Base-by-base conservation (phyloP, 2,797 vertebrate genomes). In the Ctenosaura bakeri region DNA sequence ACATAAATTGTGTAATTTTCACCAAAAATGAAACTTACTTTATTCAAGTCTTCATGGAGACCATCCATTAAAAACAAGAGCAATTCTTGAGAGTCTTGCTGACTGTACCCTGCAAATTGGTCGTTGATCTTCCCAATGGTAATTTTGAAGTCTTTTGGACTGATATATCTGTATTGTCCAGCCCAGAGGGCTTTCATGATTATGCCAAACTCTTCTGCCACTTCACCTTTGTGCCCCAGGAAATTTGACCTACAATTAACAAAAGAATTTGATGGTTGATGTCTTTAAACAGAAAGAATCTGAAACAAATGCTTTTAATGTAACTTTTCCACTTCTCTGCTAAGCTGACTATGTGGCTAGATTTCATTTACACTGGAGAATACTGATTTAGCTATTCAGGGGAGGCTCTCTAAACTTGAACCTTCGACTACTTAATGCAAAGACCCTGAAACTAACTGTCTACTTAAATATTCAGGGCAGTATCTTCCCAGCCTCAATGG, bases 31-130 rank as follows among this genome's bases (percentile, higher is more conserved):
- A 10, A n/a, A 77, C 93, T 95, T 97, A 99, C 99, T 98, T 99
- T 99, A 97, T 99, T 99, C 87, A 99, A 98, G 94, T 99, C 99
- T 96, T 99, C 99, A 0, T 99, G 99, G 77, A 99, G 98, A 71
- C 99, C 99, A 38, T 99, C 99, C 99, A 99, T 99, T 69, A 99
- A 97, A 94, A 99, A 99, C 79, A 99, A 98, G 87, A 99, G 98
- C 93, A 99, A 93, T 94, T 99, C 99, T 96, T 99, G 99, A 6
- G 99, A 99, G 96, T 99, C 99, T 89, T 99, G 99, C 95, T 99
- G 99, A 88, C 99, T 98, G 16, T 97, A 99, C 79, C 98, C 97
- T 79, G 98, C 96, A 96, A 99, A 99, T 91, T 99, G 99, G 32
- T 99, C 98, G 46, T 99, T 99, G 95, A 99, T 99, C 96, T 99